Base-by-base conservation (phyloP, 2,797 vertebrate species). In the Ceryle rudis region DNA sequence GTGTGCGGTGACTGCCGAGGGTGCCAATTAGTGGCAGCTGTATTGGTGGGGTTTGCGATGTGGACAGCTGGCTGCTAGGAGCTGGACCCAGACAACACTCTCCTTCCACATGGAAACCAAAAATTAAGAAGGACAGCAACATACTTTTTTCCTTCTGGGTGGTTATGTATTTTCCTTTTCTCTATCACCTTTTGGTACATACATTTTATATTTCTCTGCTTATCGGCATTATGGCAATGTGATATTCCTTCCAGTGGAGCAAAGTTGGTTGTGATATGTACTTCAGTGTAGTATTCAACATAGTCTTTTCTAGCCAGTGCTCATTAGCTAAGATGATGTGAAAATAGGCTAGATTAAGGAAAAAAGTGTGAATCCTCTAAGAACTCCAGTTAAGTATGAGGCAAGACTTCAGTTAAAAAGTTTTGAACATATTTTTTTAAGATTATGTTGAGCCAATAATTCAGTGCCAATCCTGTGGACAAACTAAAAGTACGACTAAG, bases 11-110 rank as follows among this genome's bases (percentile, higher is more conserved):
- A 49, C 67, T 67, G 83, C 89, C 3, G 15, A 57, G 75, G 87
- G 75, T 88, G 86, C 90, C 96, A 82, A 91, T 95, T 92, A 96
- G 88, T 31, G 17, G 96, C 94, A 95, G 94, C 95, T 93, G 93
- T 10, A 8, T 70, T 26, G 91, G 16, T 93, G 86, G 64, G 3
- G 5, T 7, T 62, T 47, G 88, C 31, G 83, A 17, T 51, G 71
- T 7, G 52, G 91, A 51, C 93, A 95, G 94, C 90, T 93, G 95
- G 86, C 86, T 55, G 62, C 82, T 81, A 51, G 85, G 82, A 90
- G 33, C 74, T 71, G 58, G 23, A 41, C 66, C 14, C 85, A 62
- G 29, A 41, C 85, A 88, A 5, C 57, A 8, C 51, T 62, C 55
- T 66, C 52, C 71, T 91, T 86, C 85, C 77, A 60, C 16, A 0